A percentile compares a stretch with the other conserved stretches of the same genome.
Evolutionary conservation across 2,888 invertebrate species (phyloP).

Genomic region (Morinoia aosen): DNA sequence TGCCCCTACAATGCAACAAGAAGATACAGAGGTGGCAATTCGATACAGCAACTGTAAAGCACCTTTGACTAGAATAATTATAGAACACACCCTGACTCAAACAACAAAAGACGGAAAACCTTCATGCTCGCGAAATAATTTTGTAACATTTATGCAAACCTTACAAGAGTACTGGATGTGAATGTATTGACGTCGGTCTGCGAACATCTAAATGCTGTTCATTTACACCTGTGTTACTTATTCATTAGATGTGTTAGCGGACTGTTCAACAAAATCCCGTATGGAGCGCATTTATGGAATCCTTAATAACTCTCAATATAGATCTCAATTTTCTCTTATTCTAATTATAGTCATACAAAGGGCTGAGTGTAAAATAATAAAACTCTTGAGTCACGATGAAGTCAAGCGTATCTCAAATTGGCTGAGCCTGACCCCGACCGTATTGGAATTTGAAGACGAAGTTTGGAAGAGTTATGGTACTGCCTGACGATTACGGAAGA

Average conservation of each 20-base stretch:
- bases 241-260: not conserved
- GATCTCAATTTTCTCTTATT: not conserved
- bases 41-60: too few relatives aligned
- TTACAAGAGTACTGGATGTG: too few relatives aligned
- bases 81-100: too few relatives aligned
- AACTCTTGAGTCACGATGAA: not conserved
- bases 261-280: not conserved
- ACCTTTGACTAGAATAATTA: too few relatives aligned
- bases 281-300: not conserved
- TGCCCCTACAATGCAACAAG: too few relatives aligned
- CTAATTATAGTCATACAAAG: not conserved
- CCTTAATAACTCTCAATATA: not conserved
- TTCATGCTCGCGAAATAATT: too few relatives aligned
- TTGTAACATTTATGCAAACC: too few relatives aligned
- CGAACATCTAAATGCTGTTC: too few relatives aligned
- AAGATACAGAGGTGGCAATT: too few relatives aligned
- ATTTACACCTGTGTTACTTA: not conserved
- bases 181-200: too few relatives aligned
- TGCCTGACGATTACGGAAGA: not conserved
- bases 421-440: not conserved
- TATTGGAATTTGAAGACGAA: not conserved
- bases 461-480: not conserved
- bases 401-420: not conserved
- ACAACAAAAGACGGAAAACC: too few relatives aligned
- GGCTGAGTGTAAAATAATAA: not conserved